Evolutionary conservation across 2,797 vertebrate genomes (phyloP), one percentile per base, ranked within the genome.

Genomic region (Crocidura indochinensis): DNA sequence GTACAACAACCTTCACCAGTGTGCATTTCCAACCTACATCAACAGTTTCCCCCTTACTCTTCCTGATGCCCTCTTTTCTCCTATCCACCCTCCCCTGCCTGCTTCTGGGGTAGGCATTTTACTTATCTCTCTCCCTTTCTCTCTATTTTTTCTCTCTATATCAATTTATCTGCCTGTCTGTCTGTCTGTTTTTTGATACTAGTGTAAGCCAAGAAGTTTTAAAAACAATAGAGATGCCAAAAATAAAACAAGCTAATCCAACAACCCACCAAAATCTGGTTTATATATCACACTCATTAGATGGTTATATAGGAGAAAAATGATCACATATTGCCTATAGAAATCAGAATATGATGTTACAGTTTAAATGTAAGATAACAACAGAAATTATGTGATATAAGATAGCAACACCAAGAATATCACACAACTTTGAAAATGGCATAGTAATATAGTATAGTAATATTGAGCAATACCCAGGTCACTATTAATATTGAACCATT

Each of bases 381-480:
- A 62, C 6, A 68, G 27, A 9, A 88, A 74, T 79, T 29, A 90
- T 38, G 38, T 38, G 38, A 38, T 38, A 38, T 38, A 8, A 46
- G 22, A 91, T 78, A n/a, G n/a, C 38, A 38, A 38, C n/a, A 11
- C 78, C 11, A 81, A 92, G 19, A 6, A 5, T 0, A 0, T 56
- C 0, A 10, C 75, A 81, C 91, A 26, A 29, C 53, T 94, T 82
- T 91, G 69, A 94, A 96, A 68, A 78, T 90, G 22, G 91, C 0
- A 8, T 12, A 91, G 81, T 20, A 68, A 94, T 60, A 22, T 60
- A 47, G 85, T 73, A 65, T 51, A 26, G 49, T 65, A 26, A 65
- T 65, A 10, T 27, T 22, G 20, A 10, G 24, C 24, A 8, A 64
- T 24, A 64, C 20, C 60, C 24, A 22, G 8, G 5, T 20, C 60